These are phyloP conservation scores for Paramormyrops hopkinsi DNA, from an alignment of 2,797 vertebrate species.

Conservation along the genomic window DNA sequence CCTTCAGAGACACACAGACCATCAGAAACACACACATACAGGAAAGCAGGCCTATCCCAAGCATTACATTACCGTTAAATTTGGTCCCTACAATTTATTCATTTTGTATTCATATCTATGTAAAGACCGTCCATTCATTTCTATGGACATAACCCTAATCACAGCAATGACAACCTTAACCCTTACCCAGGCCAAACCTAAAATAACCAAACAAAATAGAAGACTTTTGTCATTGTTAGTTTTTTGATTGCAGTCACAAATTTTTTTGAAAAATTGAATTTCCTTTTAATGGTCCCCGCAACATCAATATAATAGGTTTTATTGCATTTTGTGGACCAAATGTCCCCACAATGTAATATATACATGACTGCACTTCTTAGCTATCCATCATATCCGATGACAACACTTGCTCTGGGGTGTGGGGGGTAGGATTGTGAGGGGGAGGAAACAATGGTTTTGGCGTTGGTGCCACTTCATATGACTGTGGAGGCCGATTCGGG, in stretches of 20 bases:
- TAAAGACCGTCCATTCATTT: not conserved
- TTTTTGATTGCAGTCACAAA: not conserved
- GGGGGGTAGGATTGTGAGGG: no score
- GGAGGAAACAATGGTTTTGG: no score
- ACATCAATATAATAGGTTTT: not conserved
- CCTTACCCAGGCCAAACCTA: not conserved
- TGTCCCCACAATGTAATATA: not conserved
- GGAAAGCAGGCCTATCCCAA: not conserved
- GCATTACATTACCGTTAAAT: not conserved
- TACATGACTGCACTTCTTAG: not conserved
- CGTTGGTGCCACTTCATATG: no score
- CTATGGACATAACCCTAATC: not conserved
- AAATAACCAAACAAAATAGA: not conserved
- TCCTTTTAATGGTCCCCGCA: not conserved
- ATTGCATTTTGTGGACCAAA: not conserved
- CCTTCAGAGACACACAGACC: slow-evolving; percentile 50
- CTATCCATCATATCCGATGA: no score
- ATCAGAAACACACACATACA: not conserved
- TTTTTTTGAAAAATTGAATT: no score
- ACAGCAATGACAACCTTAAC: not conserved
- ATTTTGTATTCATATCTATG: not conserved
- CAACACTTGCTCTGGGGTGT: no score
- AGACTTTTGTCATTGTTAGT: not conserved
- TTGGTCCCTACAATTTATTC: not conserved
- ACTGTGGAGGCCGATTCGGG: no score